A percentile compares a stretch with the other conserved stretches of the same genome.
Conservation (phyloP, 2,113 vertebrate species). For the Rhabdornis inornatus region DNA sequence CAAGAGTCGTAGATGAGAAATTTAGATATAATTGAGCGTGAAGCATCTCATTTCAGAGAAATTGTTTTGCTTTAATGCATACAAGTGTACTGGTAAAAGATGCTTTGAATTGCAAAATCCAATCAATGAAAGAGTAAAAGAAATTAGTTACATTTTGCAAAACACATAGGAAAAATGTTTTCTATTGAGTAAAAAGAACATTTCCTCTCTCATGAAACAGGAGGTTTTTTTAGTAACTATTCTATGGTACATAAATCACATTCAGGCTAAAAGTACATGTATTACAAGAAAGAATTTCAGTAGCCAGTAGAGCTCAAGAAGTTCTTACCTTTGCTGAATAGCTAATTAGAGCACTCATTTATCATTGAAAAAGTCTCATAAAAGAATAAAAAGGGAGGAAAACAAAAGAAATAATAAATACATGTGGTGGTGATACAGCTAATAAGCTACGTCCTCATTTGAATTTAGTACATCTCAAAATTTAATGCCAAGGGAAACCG, state of each 20-base stretch:
- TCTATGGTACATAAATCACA: constrained; percentile 33
- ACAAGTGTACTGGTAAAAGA: constrained; percentile 45
- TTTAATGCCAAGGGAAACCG: not conserved
- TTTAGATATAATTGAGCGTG: constrained; percentile 65
- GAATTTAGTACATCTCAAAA: not conserved
- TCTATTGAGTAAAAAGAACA: constrained; percentile 17
- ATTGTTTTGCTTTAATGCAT: constrained; percentile 47
- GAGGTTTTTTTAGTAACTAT: not conserved
- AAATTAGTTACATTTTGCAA: constrained; percentile 69
- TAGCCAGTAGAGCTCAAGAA: not conserved
- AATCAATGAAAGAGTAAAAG: constrained; percentile 54
- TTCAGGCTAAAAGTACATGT: constrained; percentile 14
- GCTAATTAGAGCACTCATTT: not conserved
- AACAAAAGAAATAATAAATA: not conserved
- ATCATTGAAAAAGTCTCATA: constrained; percentile 11
- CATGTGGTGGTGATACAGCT: not conserved
- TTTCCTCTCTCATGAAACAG: not conserved
- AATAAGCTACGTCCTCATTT: not conserved
- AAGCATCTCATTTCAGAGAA: constrained; percentile 65
- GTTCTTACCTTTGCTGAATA: constrained; percentile 29
- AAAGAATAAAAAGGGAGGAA: not conserved
- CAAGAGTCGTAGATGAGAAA: constrained; percentile 61
- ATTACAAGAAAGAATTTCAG: constrained; percentile 20
- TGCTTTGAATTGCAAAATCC: constrained; percentile 69
- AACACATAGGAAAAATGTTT: constrained; percentile 46